Conservation (phyloP, 2,113 vertebrate genomes). For the Desmodus rotundus region DNA sequence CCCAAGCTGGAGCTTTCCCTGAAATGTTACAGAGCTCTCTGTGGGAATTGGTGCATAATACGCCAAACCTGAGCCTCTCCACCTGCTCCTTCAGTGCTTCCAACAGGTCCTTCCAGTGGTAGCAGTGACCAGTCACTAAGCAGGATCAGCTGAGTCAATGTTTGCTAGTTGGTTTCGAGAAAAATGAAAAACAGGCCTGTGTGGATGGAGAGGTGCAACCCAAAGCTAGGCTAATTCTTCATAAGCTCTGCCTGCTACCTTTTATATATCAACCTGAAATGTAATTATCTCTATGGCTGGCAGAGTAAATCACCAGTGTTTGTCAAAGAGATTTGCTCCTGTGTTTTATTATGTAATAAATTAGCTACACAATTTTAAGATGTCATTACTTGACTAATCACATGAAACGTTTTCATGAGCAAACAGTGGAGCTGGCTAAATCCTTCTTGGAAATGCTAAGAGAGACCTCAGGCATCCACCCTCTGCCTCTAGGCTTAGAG, state of each 20-base stretch:
- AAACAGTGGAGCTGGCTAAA: conserved; percentile 71
- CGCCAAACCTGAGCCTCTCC: neutral
- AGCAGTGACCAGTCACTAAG: neutral
- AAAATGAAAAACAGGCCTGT: conserved; percentile 53
- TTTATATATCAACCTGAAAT: conserved; percentile 77
- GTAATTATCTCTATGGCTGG: conserved; percentile 79
- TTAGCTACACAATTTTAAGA: conserved; percentile 80
- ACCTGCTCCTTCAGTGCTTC: neutral
- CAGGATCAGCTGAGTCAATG: conserved; percentile 5
- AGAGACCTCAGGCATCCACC: neutral
- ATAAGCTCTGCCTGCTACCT: conserved; percentile 66
- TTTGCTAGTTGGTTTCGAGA: conserved; percentile 37
- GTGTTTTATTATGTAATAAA: conserved; percentile 80
- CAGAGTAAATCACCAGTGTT: conserved; percentile 80
- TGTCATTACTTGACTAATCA: conserved; percentile 82
- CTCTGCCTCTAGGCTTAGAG: neutral
- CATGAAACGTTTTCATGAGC: conserved; percentile 75
- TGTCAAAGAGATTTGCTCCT: conserved; percentile 77
- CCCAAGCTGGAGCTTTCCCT: neutral
- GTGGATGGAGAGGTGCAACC: conserved; percentile 48
- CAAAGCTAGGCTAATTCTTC: conserved; percentile 69
- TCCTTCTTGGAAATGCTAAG: conserved; percentile 38
- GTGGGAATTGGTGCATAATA: no score
- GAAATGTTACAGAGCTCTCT: neutral
- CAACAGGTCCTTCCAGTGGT: neutral